A percentile compares a stretch with the other conserved stretches of the same genome.
Evolutionary conservation across 2,888 invertebrate species (phyloP).

Genomic region (Ichneumoninae sp.): DNA sequence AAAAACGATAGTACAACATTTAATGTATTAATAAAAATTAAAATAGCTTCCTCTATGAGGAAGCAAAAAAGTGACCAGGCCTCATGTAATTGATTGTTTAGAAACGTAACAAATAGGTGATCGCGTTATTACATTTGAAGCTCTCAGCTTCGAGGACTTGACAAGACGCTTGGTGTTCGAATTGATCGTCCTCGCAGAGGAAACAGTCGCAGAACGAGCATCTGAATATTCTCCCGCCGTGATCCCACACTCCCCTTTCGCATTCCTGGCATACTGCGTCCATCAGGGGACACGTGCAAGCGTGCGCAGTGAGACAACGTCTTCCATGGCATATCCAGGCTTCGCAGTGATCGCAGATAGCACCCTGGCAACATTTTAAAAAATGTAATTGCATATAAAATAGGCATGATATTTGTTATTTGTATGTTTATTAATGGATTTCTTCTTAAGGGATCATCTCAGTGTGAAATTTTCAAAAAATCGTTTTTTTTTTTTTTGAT

Average conservation of each 20-base stretch:
- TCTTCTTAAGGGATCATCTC: too few relatives aligned
- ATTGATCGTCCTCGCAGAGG: slow-evolving; percentile 97
- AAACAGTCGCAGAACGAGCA: slow-evolving; percentile 96
- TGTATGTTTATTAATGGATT: too few relatives aligned
- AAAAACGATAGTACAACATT: slow-evolving; percentile 3
- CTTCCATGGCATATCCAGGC: slow-evolving; percentile 98
- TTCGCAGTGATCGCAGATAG: slow-evolving; percentile 98
- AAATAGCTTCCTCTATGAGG: too few relatives aligned
- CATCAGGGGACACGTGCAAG: slow-evolving; percentile 95
- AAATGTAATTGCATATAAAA: too few relatives aligned
- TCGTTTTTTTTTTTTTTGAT: too few relatives aligned
- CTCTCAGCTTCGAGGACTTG: slow-evolving; percentile 97
- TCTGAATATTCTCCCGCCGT: slow-evolving; percentile 95
- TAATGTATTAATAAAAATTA: neutral
- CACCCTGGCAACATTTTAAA: slow-evolving; percentile 88
- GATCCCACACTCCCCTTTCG: slow-evolving; percentile 97
- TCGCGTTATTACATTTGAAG: slow-evolving; percentile 91
- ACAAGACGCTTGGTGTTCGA: slow-evolving; percentile 98
- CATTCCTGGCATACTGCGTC: slow-evolving; percentile 97
- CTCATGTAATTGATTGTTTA: neutral
- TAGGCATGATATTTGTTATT: too few relatives aligned
- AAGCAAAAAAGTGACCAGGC: neutral
- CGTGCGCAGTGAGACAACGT: slow-evolving; percentile 95
- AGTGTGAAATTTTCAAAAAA: too few relatives aligned
- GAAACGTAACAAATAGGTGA: slow-evolving; percentile 9